These are phyloP conservation scores for Paragorgia papillata DNA, from an alignment of 92 coral and sea anemone species.

Conservation along the genomic window DNA sequence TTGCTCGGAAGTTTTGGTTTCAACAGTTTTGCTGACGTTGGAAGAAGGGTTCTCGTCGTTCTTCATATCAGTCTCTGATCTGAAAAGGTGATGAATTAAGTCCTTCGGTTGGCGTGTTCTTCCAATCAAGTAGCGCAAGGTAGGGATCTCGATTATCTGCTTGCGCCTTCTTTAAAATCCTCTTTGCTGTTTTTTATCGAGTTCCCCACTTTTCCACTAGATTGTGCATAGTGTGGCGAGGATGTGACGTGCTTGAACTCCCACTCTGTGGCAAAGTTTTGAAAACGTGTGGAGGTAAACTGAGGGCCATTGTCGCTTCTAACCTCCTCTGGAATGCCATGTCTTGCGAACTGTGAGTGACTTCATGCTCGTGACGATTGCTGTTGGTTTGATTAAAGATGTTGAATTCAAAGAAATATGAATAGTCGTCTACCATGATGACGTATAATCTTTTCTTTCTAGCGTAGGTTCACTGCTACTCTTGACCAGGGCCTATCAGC, in stretches of 20 bases:
- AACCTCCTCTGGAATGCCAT: slow-evolving; percentile 35
- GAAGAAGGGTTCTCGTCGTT: slow-evolving; percentile 43
- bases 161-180: slow-evolving; percentile 19
- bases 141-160: slow-evolving; percentile 45
- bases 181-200: slow-evolving; percentile 27
- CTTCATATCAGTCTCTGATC: slow-evolving; percentile 49
- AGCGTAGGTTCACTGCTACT: slow-evolving; percentile 10
- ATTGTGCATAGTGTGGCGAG: slow-evolving; percentile 29
- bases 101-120: slow-evolving; percentile 36
- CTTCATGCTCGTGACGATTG: slow-evolving; percentile 8
- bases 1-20: too few species aligned
- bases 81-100: neutral
- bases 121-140: slow-evolving; percentile 54
- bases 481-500: slow-evolving; percentile 13
- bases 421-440: slow-evolving; percentile 37
- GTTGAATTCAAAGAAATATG: neutral
- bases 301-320: slow-evolving; percentile 40
- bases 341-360: slow-evolving; percentile 26
- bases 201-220: slow-evolving; percentile 41
- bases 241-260: slow-evolving; percentile 19
- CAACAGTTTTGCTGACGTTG: too few species aligned
- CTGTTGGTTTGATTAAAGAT: neutral
- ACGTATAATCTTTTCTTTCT: slow-evolving; percentile 13
- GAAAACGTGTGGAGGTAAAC: neutral
- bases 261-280: slow-evolving; percentile 30